Conservation (phyloP, 2,113 vertebrate genomes). For the Gallinago undulata region DNA sequence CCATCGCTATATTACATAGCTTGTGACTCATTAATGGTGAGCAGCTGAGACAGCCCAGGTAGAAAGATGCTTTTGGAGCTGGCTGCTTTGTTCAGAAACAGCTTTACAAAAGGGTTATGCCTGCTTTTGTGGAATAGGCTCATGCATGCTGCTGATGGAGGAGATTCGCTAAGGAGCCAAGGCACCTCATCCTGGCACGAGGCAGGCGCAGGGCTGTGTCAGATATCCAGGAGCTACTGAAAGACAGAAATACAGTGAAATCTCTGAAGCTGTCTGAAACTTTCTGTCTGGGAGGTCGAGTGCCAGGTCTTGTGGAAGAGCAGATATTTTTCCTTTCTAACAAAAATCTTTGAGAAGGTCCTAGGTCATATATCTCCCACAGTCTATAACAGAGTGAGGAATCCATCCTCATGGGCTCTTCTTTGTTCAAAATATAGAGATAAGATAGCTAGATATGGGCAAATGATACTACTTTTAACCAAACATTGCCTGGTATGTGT, state of each 20-base stretch:
- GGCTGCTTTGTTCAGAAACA: neutral
- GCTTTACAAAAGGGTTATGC: neutral
- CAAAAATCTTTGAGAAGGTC: neutral
- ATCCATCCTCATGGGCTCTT: neutral
- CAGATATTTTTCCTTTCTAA: neutral
- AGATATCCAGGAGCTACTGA: neutral
- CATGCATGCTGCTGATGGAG: neutral
- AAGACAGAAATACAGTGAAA: neutral
- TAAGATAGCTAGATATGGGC: neutral
- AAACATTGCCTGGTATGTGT: neutral
- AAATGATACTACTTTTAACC: neutral
- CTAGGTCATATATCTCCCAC: neutral
- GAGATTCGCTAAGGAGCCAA: neutral
- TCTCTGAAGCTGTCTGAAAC: neutral
- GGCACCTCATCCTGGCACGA: neutral
- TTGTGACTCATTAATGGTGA: neutral
- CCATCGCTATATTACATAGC: neutral
- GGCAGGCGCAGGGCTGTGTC: rapidly evolving
- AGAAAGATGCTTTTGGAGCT: neutral
- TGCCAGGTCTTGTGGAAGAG: neutral
- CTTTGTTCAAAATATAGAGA: neutral
- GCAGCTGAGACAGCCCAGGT: neutral
- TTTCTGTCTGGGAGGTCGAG: neutral
- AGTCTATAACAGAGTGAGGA: neutral
- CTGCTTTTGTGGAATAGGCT: neutral